Evolutionary conservation across 2,888 invertebrate genomes (phyloP), one percentile per base, ranked within the genome.

Genomic region (Endotricha flammealis): DNA sequence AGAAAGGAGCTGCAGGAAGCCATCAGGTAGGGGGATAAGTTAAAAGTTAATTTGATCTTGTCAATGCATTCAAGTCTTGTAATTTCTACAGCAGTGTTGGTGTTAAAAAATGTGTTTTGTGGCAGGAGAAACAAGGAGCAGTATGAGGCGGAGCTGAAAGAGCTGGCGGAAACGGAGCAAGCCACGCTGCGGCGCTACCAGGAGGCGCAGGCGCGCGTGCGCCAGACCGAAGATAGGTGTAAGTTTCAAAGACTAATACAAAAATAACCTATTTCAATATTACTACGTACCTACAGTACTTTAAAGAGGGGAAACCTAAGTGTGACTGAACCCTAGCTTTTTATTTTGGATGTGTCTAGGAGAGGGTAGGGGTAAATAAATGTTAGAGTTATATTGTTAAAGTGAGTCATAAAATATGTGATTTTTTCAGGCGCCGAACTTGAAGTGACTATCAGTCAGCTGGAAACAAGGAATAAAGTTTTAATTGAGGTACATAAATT

Each of bases 41-140:
- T n/a, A n/a, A n/a, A n/a, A n/a, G n/a, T n/a, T n/a, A n/a, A n/a
- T n/a, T n/a, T n/a, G n/a, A n/a, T n/a, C n/a, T n/a, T n/a, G n/a
- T n/a, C n/a, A n/a, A n/a, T n/a, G n/a, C n/a, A n/a, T n/a, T n/a
- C n/a, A n/a, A n/a, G n/a, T n/a, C n/a, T n/a, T n/a, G n/a, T n/a
- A n/a, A n/a, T n/a, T n/a, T n/a, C n/a, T n/a, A n/a, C n/a, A n/a
- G n/a, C n/a, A n/a, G n/a, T n/a, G n/a, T n/a, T n/a, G n/a, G n/a
- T n/a, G 17, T 23, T 27, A 8, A 12, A 4, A 9, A 22, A 16
- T 16, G 16, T 16, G 16, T 4, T 17, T 12, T 10, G 6, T 24
- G 11, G 28, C 50, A 94, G 94, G 53, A 88, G 93, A 16, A 77
- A 93, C 24, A 93, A 90, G 57, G 93, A 94, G 40, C 94, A 95